A percentile compares a stretch with the other conserved stretches of the same genome.
These are phyloP conservation scores for Cepaea nemoralis DNA, from an alignment of 1,140 invertebrate species.

Conservation along the genomic window DNA sequence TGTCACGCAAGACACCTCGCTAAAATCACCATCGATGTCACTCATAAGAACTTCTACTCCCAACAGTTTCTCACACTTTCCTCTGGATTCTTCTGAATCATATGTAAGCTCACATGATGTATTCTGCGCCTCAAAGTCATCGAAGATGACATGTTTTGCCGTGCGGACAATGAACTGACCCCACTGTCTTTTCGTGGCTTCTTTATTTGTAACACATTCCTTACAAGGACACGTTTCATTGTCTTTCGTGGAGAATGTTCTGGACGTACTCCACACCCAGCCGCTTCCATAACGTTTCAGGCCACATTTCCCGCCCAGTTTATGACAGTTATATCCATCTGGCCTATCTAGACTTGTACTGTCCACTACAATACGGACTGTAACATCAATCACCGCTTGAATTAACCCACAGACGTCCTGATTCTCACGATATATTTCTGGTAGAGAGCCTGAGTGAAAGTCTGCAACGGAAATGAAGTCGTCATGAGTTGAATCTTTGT, in stretches of 20 bases:
- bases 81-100: not conserved
- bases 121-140: not conserved
- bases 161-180: not conserved
- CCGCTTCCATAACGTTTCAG: not conserved
- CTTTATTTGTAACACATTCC: not conserved
- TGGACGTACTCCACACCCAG: not conserved
- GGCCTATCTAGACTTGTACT: not conserved
- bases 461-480: not conserved
- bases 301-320: not conserved
- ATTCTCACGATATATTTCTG: not conserved
- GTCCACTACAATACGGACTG: not conserved
- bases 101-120: not conserved
- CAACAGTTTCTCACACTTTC: not conserved
- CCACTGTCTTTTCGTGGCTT: not conserved
- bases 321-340: not conserved
- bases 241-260: not conserved
- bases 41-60: not conserved
- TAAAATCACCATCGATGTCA: not conserved
- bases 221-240: not conserved
- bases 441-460: not conserved
- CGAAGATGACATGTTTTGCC: not conserved
- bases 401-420: not conserved
- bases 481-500: not conserved
- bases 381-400: not conserved
- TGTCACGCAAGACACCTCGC: not conserved